Evolutionary conservation across 1,140 invertebrate species (phyloP).

Genomic region (Archivesica marissinica): DNA sequence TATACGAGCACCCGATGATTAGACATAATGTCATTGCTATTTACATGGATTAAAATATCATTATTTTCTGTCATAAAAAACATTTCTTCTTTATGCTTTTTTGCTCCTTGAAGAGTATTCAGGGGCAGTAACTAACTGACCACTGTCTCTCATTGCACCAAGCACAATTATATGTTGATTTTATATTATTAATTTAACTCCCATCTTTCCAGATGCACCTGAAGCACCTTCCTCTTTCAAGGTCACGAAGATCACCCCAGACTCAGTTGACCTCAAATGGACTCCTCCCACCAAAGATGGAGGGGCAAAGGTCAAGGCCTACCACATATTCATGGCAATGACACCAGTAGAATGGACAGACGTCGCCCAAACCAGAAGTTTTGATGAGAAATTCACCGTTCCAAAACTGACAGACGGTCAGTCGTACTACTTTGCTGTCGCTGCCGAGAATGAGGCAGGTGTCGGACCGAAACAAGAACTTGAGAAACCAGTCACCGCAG

Average conservation of each 20-base stretch:
- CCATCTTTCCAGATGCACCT: constrained; percentile 94
- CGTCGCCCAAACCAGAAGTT: constrained; percentile 87
- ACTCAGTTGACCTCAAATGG: constrained; percentile 98
- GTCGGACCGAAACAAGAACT: constrained; percentile 90
- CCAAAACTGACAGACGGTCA: constrained; percentile 90
- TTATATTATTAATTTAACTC: too few relatives aligned
- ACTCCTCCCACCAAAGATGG: constrained; percentile 95
- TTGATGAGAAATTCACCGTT: constrained; percentile 94
- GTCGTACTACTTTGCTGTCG: constrained; percentile 96
- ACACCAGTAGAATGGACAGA: constrained; percentile 71
- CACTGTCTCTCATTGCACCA: too few relatives aligned
- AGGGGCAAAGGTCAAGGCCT: constrained; percentile 91
- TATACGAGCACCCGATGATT: too few relatives aligned
- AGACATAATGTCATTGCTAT: too few relatives aligned
- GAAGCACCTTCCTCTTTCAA: constrained; percentile 86
- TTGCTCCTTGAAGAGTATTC: too few relatives aligned
- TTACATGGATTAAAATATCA: too few relatives aligned
- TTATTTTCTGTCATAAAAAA: too few relatives aligned
- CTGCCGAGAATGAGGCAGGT: constrained; percentile 97
- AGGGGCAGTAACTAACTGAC: too few relatives aligned
- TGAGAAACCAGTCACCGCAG: constrained; percentile 71
- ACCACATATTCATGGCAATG: constrained; percentile 81
- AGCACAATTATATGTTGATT: too few relatives aligned
- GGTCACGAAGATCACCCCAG: constrained; percentile 94
- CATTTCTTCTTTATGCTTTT: too few relatives aligned